Evolutionary conservation across 2,113 vertebrate genomes (phyloP).

Genomic region (Manacus vitellinus): DNA sequence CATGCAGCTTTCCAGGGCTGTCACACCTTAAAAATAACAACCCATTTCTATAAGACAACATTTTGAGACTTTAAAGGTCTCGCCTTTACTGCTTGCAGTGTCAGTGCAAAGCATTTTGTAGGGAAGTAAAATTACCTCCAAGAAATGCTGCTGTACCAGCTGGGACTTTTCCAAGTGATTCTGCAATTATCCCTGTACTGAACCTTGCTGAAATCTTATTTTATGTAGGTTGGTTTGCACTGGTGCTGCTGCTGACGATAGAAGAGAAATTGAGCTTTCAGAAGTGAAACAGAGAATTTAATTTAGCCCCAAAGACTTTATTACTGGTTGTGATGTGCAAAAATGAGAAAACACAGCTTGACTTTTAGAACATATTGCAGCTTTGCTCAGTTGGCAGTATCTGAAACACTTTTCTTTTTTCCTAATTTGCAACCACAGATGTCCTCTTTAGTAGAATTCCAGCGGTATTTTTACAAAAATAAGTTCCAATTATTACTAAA

Average conservation of each 20-base stretch:
- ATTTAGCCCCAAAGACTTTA: conserved; percentile 4
- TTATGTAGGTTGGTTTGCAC: not conserved
- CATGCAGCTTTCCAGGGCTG: not conserved
- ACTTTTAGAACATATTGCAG: conserved; percentile 16
- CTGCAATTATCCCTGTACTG: not conserved
- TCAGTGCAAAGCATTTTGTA: not conserved
- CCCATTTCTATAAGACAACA: not conserved
- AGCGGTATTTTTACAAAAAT: not conserved
- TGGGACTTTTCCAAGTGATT: not conserved
- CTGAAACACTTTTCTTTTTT: not conserved
- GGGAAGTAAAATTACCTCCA: not conserved
- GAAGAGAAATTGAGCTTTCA: not conserved
- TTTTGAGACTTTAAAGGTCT: not conserved
- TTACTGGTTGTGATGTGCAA: not conserved
- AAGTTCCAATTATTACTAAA: not conserved
- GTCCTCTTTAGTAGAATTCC: not conserved
- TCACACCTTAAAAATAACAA: not conserved
- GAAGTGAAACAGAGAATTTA: not conserved
- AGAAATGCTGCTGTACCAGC: not conserved
- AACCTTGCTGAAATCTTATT: not conserved
- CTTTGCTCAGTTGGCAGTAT: conserved; percentile 39
- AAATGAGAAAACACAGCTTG: conserved; percentile 42
- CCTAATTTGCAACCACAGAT: not conserved
- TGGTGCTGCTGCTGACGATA: not conserved
- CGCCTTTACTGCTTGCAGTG: not conserved